Percentiles rank a stretch among this genome's conserved stretches.
phyloP scores from a whole-genome alignment of 1,140 invertebrate genomes.

The Pentalonia nigronervosa region DNA sequence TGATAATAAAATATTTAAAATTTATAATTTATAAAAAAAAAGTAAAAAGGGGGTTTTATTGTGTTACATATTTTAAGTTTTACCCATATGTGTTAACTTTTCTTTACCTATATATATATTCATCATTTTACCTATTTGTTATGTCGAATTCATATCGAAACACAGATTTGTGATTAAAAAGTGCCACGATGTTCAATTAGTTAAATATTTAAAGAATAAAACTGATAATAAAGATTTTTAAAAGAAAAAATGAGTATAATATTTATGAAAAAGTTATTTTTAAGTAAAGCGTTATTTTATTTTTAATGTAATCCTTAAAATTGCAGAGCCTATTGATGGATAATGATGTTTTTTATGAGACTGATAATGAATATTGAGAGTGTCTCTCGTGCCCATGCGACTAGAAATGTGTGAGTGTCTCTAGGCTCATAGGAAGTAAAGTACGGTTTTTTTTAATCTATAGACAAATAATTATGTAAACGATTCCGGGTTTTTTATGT shows the following conservation, averaged over 20 bases:
- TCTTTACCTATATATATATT: conserved; percentile 36
- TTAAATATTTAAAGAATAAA: conserved; percentile 52
- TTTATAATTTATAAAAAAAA: background rate
- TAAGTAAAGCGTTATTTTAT: conserved; percentile 53
- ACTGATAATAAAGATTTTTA: conserved; percentile 30
- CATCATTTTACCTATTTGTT: conserved; percentile 53
- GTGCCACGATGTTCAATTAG: conserved; percentile 58
- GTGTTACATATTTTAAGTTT: conserved; percentile 39
- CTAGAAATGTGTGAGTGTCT: conserved; percentile 27
- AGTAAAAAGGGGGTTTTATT: background rate
- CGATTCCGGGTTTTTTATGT: background rate
- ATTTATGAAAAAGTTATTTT: conserved; percentile 54
- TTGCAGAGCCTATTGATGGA: conserved; percentile 44
- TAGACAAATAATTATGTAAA: conserved; percentile 25
- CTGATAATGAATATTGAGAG: conserved; percentile 46
- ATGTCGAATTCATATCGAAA: conserved; percentile 57
- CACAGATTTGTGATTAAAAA: conserved; percentile 57
- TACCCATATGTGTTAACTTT: conserved; percentile 28
- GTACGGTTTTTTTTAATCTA: background rate
- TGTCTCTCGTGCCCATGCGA: conserved; percentile 14
- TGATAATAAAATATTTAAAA: background rate
- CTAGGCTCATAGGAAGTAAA: conserved; percentile 32
- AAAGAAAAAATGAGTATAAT: conserved; percentile 41
- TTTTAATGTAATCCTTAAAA: conserved; percentile 35
- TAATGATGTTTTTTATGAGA: conserved; percentile 44